Evolutionary conservation across 2,113 vertebrate genomes (phyloP), one percentile per base, ranked within the genome.

Genomic region (Cynoglossus semilaevis): DNA sequence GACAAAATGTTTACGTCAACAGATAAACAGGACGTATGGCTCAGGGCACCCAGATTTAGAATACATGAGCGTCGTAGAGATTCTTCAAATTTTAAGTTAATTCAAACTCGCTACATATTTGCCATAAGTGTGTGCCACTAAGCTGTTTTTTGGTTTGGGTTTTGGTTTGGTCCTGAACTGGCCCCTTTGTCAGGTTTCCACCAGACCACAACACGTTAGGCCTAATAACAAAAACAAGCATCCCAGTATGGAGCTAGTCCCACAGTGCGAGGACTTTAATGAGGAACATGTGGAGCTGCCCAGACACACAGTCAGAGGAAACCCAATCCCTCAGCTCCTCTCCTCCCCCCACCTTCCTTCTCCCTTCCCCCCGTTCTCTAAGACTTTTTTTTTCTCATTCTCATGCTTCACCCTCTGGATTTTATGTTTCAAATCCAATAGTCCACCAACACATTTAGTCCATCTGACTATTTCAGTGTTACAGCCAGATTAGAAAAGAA

Each of bases 181-280:
- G 71, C 42, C 70, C 43, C 61, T 51, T 77, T 86, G 81, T 74
- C 60, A 42, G 77, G 83, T 72, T 82, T 85, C 80, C 63, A 85
- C 75, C 74, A 74, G 78, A 86, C 88, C 86, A 72, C 82, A 88
- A 82, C 82, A 81, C 70, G 71, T 84, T 86, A 82, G 80, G 75
- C 80, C 88, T 88, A 92, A 89, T 91, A 91, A 89, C 82, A 90
- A 90, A 89, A 91, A 89, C 88, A 90, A 90, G 89, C 89, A 86
- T 86, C 76, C 69, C 19, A 83, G 87, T 87, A 88, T 83, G 88
- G 85, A 85, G 77, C 85, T 87, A 77, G 79, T 79, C 87, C 88
- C 81, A 77, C 87, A 84, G 87, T 90, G 89, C 90, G 86, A 90
- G 89, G 80, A 85, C 74, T 77, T 84, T 92, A 92, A 92, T 90